A percentile compares a stretch with the other conserved stretches of the same genome.
These are phyloP conservation scores for Sitobion miscanthi DNA, from an alignment of 1,140 invertebrate genomes.

Conservation along the genomic window DNA sequence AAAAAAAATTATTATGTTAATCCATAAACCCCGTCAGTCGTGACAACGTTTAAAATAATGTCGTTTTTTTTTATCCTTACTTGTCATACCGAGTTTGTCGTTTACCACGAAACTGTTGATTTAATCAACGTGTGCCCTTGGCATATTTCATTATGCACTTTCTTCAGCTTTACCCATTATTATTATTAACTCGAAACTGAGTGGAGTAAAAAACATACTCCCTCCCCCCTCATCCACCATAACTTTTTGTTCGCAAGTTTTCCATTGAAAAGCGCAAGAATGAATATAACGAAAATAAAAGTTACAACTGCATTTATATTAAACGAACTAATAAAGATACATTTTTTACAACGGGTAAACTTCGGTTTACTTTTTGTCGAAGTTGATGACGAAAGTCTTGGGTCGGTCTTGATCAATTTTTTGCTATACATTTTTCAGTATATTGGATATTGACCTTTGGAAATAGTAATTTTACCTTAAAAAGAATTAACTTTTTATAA, in stretches of 20 bases:
- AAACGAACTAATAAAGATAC: slow-evolving; percentile 38
- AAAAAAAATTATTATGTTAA: slow-evolving; percentile 44
- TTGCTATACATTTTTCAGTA: background rate
- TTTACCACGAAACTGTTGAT: slow-evolving; percentile 39
- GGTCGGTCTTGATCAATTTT: background rate
- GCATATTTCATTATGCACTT: slow-evolving; percentile 30
- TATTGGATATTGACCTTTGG: background rate
- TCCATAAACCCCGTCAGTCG: background rate
- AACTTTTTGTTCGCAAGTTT: slow-evolving; percentile 16
- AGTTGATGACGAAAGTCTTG: background rate
- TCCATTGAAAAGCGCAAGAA: background rate
- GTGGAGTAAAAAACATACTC: background rate
- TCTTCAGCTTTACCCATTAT: slow-evolving; percentile 26
- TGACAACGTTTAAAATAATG: slow-evolving; percentile 28
- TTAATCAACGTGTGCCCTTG: slow-evolving; percentile 51
- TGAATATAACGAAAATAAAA: background rate
- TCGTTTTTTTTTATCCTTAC: slow-evolving; percentile 11
- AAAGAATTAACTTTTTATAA: background rate
- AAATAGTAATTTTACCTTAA: background rate
- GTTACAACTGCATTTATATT: slow-evolving; percentile 25
- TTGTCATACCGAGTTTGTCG: slow-evolving; percentile 31
- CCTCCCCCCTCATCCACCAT: background rate
- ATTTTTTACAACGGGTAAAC: background rate
- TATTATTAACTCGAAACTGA: slow-evolving; percentile 41
- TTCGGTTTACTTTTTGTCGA: background rate